Percentiles rank a stretch among this genome's conserved stretches.
These are phyloP conservation scores for Lacerta bilineata DNA, from an alignment of 2,797 vertebrate genomes.

Conservation along the genomic window DNA sequence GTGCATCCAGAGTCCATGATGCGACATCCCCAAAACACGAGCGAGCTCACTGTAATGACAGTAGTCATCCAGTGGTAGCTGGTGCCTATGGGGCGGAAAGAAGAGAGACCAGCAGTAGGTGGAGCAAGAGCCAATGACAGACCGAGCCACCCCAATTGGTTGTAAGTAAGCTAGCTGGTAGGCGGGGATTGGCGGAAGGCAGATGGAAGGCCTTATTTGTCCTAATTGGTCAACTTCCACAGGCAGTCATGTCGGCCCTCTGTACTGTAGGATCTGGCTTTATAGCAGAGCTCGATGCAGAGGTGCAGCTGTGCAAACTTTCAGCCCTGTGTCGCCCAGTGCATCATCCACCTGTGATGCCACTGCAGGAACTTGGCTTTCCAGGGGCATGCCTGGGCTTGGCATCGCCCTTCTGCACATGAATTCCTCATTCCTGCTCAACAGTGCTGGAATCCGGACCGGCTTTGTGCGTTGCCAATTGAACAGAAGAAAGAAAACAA, in stretches of 20 bases:
- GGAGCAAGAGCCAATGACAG: too few species aligned
- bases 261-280: neutral
- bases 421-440: conserved; percentile 43
- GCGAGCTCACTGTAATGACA: neutral
- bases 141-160: too few species aligned
- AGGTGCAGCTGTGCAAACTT: neutral
- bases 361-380: conserved; percentile 54
- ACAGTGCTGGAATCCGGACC: conserved; percentile 1
- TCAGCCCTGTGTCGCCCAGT: neutral
- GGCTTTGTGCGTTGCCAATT: neutral
- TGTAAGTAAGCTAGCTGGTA: too few species aligned
- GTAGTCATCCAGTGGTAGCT: too few species aligned
- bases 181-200: too few species aligned
- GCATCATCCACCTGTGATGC: conserved; percentile 59
- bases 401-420: conserved; percentile 40
- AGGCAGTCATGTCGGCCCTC: neutral
- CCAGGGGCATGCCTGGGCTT: conserved; percentile 59
- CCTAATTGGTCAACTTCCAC: too few species aligned
- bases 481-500: neutral
- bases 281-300: neutral
- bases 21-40: too few species aligned
- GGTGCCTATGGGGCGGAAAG: too few species aligned
- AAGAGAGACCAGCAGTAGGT: too few species aligned
- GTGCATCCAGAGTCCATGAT: neutral
- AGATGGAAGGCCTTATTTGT: too few species aligned